Percentiles rank a stretch among this genome's conserved stretches.
These are phyloP conservation scores for Muntiacus reevesi DNA, from an alignment of 2,113 vertebrate genomes.

Conservation along the genomic window DNA sequence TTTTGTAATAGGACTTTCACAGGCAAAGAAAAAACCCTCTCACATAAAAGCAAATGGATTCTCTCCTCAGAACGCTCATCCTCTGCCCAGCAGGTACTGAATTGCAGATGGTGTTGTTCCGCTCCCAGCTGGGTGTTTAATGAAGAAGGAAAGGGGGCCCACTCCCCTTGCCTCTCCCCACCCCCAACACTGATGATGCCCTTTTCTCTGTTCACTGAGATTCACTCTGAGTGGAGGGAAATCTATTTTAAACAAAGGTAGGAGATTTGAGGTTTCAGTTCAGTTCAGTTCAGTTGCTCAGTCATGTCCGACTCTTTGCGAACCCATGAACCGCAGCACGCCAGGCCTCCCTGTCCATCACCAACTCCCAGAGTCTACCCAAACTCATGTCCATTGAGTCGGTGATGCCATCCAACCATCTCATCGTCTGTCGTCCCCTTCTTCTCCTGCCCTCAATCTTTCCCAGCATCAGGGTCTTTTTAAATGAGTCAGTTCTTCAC, in stretches of 20 bases:
- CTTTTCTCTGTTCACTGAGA: neutral
- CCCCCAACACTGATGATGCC: neutral
- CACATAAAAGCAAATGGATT: conserved; percentile 65
- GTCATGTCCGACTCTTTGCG: neutral
- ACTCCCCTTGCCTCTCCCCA: neutral
- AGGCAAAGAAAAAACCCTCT: conserved; percentile 8
- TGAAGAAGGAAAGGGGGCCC: neutral
- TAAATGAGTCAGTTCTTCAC: neutral
- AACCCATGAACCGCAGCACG: neutral
- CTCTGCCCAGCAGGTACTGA: conserved; percentile 56
- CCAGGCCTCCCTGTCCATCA: neutral
- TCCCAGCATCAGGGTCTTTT: neutral
- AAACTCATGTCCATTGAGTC: neutral
- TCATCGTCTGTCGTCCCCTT: neutral
- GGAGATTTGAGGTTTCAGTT: neutral
- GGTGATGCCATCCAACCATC: neutral
- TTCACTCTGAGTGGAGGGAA: neutral
- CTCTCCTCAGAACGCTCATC: conserved; percentile 39
- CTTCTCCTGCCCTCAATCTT: neutral
- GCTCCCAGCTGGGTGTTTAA: conserved; percentile 30
- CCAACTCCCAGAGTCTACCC: neutral
- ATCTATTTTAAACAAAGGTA: neutral
- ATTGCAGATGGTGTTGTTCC: conserved; percentile 45
- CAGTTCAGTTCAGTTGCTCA: neutral
- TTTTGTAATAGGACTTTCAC: conserved; percentile 68